Percentiles rank a stretch among this genome's conserved stretches.
Conservation (phyloP, 2,888 invertebrate species). For the Phlogophora meticulosa region DNA sequence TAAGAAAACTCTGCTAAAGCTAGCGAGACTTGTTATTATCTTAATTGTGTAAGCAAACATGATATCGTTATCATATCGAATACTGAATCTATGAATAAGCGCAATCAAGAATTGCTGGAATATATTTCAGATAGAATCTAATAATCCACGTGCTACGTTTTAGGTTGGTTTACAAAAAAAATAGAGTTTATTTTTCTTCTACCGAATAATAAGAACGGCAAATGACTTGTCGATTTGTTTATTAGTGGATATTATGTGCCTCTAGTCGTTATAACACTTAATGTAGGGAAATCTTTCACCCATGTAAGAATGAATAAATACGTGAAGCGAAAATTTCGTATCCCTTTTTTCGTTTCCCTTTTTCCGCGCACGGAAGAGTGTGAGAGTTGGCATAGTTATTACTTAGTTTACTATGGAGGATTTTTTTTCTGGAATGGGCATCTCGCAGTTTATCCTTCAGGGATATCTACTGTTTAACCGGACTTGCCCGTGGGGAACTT, state of each 20-base stretch:
- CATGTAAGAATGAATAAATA: too few relatives aligned
- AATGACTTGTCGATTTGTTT: conserved; percentile 15
- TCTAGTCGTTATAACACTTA: too few relatives aligned
- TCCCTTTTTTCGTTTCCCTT: too few relatives aligned
- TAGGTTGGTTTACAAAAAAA: conserved; percentile 2
- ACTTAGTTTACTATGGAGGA: too few relatives aligned
- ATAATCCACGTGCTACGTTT: conserved; percentile 4
- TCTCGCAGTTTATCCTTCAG: too few relatives aligned
- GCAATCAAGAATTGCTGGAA: not conserved
- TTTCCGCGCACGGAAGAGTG: too few relatives aligned
- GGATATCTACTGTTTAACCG: too few relatives aligned
- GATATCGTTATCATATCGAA: conserved; percentile 16
- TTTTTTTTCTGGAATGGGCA: too few relatives aligned
- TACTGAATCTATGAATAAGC: conserved; percentile 6
- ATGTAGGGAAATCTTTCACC: too few relatives aligned
- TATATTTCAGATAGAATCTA: not conserved
- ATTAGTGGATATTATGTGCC: not conserved
- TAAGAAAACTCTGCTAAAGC: not conserved
- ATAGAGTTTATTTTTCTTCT: not conserved
- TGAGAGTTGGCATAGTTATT: too few relatives aligned
- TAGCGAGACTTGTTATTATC: not conserved
- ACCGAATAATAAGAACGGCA: not conserved
- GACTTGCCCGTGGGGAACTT: too few relatives aligned
- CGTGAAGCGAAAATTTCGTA: too few relatives aligned
- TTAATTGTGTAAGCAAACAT: conserved; percentile 11